phyloP scores from a whole-genome alignment of 2,797 vertebrate species.

The Lateolabrax maculatus region DNA sequence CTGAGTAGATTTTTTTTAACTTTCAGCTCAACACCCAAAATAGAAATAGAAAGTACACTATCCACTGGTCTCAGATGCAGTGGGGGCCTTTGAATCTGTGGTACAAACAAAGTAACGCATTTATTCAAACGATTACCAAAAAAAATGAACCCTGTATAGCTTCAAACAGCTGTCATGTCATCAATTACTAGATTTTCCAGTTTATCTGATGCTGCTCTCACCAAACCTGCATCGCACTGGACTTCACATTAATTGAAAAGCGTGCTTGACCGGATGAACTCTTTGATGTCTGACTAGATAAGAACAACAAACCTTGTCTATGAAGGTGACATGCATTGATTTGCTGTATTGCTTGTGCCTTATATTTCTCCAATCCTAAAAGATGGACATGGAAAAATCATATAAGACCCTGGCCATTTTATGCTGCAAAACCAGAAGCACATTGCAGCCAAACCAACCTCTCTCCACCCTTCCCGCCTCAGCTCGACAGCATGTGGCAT shows the following conservation, averaged over 20 bases:
- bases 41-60: neutral
- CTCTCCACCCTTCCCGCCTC: slow-evolving; percentile 32
- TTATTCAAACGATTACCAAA: neutral
- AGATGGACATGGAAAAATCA: slow-evolving; percentile 1
- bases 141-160: neutral
- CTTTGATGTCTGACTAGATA: neutral
- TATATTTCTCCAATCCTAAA: slow-evolving; percentile 1
- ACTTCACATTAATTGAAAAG: neutral
- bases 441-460: slow-evolving; percentile 26
- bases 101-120: neutral
- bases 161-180: neutral
- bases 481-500: slow-evolving; percentile 31
- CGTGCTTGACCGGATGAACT: neutral
- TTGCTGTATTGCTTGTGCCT: neutral
- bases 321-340: neutral
- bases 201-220: neutral
- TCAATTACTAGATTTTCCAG: neutral
- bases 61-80: neutral
- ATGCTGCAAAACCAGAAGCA: slow-evolving; percentile 27
- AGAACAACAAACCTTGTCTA: neutral
- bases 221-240: neutral
- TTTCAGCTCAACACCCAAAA: slow-evolving; percentile 13
- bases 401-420: slow-evolving; percentile 10
- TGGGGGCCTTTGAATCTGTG: neutral
- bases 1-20: neutral